Percentiles rank a stretch among this genome's conserved stretches.
Evolutionary conservation across 2,888 invertebrate species (phyloP).

Genomic region (Aelia acuminata): DNA sequence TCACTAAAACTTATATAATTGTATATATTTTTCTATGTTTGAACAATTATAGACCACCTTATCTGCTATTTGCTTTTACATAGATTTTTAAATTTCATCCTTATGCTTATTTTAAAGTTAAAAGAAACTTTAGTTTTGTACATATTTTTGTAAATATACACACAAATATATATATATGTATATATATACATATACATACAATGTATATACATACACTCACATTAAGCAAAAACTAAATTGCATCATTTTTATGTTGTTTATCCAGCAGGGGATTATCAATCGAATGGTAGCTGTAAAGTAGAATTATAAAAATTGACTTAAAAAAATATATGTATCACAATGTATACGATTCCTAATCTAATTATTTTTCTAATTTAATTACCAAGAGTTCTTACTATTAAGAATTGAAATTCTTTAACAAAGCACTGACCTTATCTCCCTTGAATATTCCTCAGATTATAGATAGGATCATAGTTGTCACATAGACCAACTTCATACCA

Average conservation of each 20-base stretch:
- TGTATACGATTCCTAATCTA: background rate
- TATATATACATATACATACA: background rate
- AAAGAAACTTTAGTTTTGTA: background rate
- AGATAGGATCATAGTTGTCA: background rate
- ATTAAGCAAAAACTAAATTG: background rate
- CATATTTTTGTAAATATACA: background rate
- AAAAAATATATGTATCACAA: background rate
- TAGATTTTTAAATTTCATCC: background rate
- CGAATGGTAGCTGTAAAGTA: background rate
- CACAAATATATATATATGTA: background rate
- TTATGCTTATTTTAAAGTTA: background rate
- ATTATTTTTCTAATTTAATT: background rate
- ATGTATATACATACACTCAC: background rate
- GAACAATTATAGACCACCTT: background rate
- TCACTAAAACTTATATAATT: background rate
- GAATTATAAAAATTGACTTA: conserved; percentile 1
- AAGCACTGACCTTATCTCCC: background rate
- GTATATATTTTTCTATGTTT: background rate
- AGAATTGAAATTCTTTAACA: background rate
- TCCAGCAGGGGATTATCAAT: background rate
- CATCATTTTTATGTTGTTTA: background rate
- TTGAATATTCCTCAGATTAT: background rate
- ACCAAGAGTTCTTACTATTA: background rate
- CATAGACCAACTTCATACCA: background rate
- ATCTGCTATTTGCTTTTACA: background rate